These are phyloP conservation scores for Cossypha dichroa DNA, from an alignment of 2,797 vertebrate species.

Conservation along the genomic window DNA sequence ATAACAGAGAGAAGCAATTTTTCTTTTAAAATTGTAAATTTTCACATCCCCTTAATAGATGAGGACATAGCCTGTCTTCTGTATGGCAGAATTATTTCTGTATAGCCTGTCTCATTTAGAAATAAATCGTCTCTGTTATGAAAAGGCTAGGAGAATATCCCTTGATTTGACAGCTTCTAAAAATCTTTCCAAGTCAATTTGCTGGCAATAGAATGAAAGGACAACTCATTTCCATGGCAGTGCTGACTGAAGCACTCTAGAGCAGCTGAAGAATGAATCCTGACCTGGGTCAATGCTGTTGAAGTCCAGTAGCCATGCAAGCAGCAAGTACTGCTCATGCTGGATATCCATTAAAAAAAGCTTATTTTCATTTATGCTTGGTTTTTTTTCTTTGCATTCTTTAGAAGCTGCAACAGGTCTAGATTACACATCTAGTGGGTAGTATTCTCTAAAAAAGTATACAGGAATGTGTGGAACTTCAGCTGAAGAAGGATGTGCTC, in stretches of 20 bases:
- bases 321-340: neutral
- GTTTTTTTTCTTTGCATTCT: neutral
- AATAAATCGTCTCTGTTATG: neutral
- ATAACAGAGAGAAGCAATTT: neutral
- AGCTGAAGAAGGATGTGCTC: neutral
- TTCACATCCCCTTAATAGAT: neutral
- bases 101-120: neutral
- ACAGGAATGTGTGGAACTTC: neutral
- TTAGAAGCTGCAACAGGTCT: neutral
- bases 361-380: neutral
- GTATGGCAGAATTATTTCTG: neutral
- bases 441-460: neutral
- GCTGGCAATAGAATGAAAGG: conserved; percentile 49
- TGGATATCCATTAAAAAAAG: neutral
- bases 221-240: conserved; percentile 57
- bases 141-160: conserved; percentile 25
- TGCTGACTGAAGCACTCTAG: conserved; percentile 31
- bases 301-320: conserved; percentile 47
- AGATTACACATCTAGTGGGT: neutral
- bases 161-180: neutral
- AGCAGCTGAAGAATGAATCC: conserved; percentile 57
- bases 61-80: neutral
- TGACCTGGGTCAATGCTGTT: conserved; percentile 15
- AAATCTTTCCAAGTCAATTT: conserved; percentile 30
- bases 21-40: neutral